A percentile compares a stretch with the other conserved stretches of the same genome.
phyloP scores from a whole-genome alignment of 35 echinoderm and acorn worm species.

The Lytechinus pictus region DNA sequence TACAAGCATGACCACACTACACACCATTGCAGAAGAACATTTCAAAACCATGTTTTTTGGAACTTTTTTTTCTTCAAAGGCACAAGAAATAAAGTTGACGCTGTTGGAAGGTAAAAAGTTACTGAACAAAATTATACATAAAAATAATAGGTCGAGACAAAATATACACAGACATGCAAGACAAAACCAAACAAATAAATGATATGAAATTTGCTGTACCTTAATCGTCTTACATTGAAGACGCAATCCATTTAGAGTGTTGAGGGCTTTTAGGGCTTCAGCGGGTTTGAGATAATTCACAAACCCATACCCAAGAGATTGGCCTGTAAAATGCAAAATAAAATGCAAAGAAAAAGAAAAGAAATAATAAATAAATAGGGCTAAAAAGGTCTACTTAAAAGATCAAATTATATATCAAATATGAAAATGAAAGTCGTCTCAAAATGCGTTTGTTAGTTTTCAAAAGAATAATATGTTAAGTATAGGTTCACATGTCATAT shows the following conservation, averaged over 20 bases:
- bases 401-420: constrained; percentile 37
- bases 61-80: background rate
- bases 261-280: constrained; percentile 93
- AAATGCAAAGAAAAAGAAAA: constrained; percentile 69
- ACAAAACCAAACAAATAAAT: constrained; percentile 29
- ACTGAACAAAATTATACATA: background rate
- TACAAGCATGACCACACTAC: background rate
- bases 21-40: background rate
- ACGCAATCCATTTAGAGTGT: constrained; percentile 91
- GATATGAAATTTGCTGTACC: constrained; percentile 48
- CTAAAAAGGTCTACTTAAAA: constrained; percentile 55
- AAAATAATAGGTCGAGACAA: constrained; percentile 13
- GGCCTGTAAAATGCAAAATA: constrained; percentile 83
- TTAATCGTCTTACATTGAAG: constrained; percentile 93
- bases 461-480: background rate
- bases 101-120: background rate
- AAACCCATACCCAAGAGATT: constrained; percentile 98
- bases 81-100: background rate
- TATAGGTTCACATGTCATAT: background rate
- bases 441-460: constrained; percentile 15
- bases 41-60: background rate
- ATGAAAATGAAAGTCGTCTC: constrained; percentile 35
- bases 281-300: constrained; percentile 98
- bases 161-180: constrained; percentile 33
- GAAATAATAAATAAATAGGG: constrained; percentile 51